phyloP scores from a whole-genome alignment of 2,113 vertebrate species.

The Chaetura pelagica region DNA sequence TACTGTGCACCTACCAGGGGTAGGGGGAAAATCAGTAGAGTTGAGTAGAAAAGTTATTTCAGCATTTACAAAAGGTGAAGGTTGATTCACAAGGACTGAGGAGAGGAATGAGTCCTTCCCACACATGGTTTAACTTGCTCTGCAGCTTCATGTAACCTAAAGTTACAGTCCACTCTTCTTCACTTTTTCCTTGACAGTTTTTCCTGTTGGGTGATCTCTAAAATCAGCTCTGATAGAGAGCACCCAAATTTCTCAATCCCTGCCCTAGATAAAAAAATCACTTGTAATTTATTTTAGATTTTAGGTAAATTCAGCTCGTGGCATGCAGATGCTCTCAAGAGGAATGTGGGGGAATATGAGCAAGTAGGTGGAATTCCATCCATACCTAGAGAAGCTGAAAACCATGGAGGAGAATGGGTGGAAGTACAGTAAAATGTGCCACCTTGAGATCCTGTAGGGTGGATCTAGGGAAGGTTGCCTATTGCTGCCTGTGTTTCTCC shows the following conservation, averaged over 20 bases:
- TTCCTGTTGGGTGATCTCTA: background rate
- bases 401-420: background rate
- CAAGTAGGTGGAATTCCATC: background rate
- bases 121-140: accelerated
- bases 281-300: background rate
- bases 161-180: background rate
- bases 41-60: background rate
- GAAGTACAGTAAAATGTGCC: accelerated
- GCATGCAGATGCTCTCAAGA: background rate
- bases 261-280: background rate
- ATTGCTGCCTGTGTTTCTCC: background rate
- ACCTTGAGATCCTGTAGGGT: no score
- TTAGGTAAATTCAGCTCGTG: background rate
- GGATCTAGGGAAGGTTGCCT: background rate
- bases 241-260: background rate
- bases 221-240: background rate
- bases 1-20: background rate
- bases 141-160: background rate
- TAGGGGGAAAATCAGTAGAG: no score
- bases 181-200: background rate
- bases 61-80: background rate
- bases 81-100: background rate
- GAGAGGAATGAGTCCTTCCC: background rate
- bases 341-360: background rate
- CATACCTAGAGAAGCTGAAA: background rate